Base-by-base conservation (phyloP, 2,888 invertebrate genomes). In the Atherix ibis region DNA sequence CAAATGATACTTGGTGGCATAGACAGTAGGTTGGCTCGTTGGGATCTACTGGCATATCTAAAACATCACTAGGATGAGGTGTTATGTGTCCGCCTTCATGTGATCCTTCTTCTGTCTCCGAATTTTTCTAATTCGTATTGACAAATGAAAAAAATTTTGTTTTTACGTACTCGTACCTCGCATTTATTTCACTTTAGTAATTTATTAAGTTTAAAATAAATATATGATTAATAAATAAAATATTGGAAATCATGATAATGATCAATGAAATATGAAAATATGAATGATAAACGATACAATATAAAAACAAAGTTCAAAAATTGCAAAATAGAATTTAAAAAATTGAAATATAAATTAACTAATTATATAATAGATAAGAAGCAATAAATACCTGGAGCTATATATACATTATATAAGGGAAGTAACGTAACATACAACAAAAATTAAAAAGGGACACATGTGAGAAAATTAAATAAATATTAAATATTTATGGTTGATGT, bases 11-110 rank as follows among this genome's bases (percentile, higher is more conserved):
- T 71, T 97, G 95, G 61, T 95, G 92, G 53, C 97, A 98, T 25
- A 94, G 66, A 58, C 95, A 98, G 57, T 98, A 98, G 1, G 94
- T 95, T 0, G 97, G 97, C 56, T 98, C 97, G 54, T 97, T 97
- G 0, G 97, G 97, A 67, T 98, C 85, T 1, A 85, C 85, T 1
- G 85, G 85, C 85, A 85, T 85, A 46, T 85, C 85, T 24, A 85
- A 63, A 9, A 85, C 85, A 54, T 85, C 95, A 43, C 91, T 85
- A 1, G 88, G 83, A 63, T 87, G 87, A 9, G 59, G 57, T 17
- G 52, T 46, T 30, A 54, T 53, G 35, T 54, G 54, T 17, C 71
- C 53, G 71, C 54, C 54, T 39, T 62, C 62, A 31, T 55, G 54
- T 31, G 88, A 67, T 0, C 53, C 55, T 39, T 62, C 91, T 39